Evolutionary conservation across 2,888 invertebrate genomes (phyloP), one percentile per base, ranked within the genome.

Genomic region (Pseudeuparius sepicola): DNA sequence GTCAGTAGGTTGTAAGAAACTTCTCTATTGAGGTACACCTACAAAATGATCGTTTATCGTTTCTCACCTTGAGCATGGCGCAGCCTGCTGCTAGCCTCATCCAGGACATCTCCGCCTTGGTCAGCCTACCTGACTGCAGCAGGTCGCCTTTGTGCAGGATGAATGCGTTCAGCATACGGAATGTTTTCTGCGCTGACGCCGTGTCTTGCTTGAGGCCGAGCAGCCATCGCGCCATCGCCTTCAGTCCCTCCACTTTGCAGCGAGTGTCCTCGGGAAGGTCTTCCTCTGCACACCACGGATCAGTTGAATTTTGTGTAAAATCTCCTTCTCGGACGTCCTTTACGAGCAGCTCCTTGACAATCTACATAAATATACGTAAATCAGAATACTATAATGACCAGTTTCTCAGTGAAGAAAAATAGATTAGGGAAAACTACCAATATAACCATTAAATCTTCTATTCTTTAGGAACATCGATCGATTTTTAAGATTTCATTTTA

Each of bases 211-310:
- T 90, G 33, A 94, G 65, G 0, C 96, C 96, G 20, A 93, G 66
- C 24, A 96, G 66, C 94, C 96, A 96, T 28, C 96, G 76, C 0
- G 93, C 93, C 83, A 97, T 90, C 42, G 93, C 82, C 63, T 97
- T 97, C 52, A 96, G 73, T 0, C 88, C 94, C 61, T 93, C 92
- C 40, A 94, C 75, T 67, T 93, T 92, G 65, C 88, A 88, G 23
- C 82, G 70, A 0, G 93, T 93, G 60, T 92, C 92, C 49, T 87
- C 84, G 0, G 93, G 90, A 14, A 96, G 66, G 34, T 85, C 76
- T 3, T 86, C 82, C 55, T 92, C 89, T 1, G 73, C 61, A 57
- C 89, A 89, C 94, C 94, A 94, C 2, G 44, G 12, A 4, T 53
- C 52, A 4, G 41, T 29, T n/a, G n/a, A n/a, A n/a, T 20, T 20